Conservation (phyloP, 2,113 vertebrate species). For the Acanthochromis polyacanthus region DNA sequence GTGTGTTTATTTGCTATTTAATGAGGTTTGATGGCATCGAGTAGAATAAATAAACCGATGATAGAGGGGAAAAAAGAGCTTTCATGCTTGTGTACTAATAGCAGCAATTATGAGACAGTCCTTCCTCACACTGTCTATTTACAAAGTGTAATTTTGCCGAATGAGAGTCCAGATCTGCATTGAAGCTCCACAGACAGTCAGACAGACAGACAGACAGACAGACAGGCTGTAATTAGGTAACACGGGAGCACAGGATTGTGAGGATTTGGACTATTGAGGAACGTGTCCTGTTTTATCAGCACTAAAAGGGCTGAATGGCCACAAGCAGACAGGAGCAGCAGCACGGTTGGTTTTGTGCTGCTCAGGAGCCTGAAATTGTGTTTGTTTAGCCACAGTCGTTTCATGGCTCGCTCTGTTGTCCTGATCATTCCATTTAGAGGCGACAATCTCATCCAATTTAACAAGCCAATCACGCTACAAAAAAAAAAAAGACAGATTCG, state of each 20-base stretch:
- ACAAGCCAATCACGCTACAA: constrained; percentile 19
- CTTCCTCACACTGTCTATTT: constrained; percentile 23
- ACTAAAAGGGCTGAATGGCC: constrained; percentile 25
- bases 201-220: too few species aligned
- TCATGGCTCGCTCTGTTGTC: not conserved
- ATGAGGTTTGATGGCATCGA: not conserved
- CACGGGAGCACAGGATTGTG: constrained; percentile 23
- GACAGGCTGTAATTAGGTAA: constrained; percentile 28
- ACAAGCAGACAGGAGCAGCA: constrained; percentile 47
- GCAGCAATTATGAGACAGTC: constrained; percentile 18
- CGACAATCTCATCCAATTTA: constrained; percentile 23
- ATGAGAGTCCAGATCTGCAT: constrained; percentile 39
- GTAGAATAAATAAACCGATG: not conserved
- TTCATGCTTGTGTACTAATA: constrained; percentile 29
- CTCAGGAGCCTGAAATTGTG: constrained; percentile 41
- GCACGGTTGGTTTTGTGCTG: constrained; percentile 24
- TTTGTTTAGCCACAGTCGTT: constrained; percentile 48
- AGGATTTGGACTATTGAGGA: constrained; percentile 36
- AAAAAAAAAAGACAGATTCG: not conserved
- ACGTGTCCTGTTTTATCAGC: constrained; percentile 58
- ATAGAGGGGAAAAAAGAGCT: not conserved
- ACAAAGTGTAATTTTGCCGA: constrained; percentile 53
- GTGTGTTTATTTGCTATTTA: constrained; percentile 2
- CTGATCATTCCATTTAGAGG: constrained; percentile 20
- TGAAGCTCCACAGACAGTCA: constrained; percentile 28